Percentiles rank a stretch among this genome's conserved stretches.
Evolutionary conservation across 2,113 vertebrate genomes (phyloP).

Genomic region (Marmota flaviventris): DNA sequence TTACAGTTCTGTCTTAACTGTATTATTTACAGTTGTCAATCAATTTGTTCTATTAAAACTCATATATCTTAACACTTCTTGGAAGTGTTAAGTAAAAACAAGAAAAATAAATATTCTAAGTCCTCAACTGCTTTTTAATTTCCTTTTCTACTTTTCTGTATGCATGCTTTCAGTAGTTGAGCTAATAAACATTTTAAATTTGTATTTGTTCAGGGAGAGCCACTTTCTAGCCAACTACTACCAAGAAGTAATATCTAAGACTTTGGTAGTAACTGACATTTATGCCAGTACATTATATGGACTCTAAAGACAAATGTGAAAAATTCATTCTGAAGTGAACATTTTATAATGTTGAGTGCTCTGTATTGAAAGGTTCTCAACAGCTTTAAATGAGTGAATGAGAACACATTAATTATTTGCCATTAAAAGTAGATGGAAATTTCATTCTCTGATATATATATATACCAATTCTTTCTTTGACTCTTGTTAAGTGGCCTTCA

Average conservation of each 20-base stretch:
- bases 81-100: constrained; percentile 71
- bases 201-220: constrained; percentile 75
- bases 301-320: not conserved
- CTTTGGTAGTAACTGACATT: constrained; percentile 56
- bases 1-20: constrained; percentile 46
- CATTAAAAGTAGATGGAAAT: not conserved
- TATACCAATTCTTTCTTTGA: not conserved
- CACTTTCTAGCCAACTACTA: constrained; percentile 72
- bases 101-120: constrained; percentile 80
- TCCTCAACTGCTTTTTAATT: constrained; percentile 69
- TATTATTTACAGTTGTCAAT: constrained; percentile 68
- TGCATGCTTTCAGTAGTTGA: constrained; percentile 77
- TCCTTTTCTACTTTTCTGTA: constrained; percentile 74
- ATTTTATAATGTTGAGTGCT: not conserved
- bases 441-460: not conserved
- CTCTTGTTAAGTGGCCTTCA: not conserved
- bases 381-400: not conserved
- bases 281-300: not conserved
- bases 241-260: constrained; percentile 70
- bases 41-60: constrained; percentile 81
- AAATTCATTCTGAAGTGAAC: not conserved
- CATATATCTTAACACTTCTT: constrained; percentile 16
- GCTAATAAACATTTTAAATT: constrained; percentile 84
- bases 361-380: not conserved
- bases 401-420: not conserved